phyloP scores from a whole-genome alignment of 2,797 vertebrate genomes.

The Gobio occitaniae region DNA sequence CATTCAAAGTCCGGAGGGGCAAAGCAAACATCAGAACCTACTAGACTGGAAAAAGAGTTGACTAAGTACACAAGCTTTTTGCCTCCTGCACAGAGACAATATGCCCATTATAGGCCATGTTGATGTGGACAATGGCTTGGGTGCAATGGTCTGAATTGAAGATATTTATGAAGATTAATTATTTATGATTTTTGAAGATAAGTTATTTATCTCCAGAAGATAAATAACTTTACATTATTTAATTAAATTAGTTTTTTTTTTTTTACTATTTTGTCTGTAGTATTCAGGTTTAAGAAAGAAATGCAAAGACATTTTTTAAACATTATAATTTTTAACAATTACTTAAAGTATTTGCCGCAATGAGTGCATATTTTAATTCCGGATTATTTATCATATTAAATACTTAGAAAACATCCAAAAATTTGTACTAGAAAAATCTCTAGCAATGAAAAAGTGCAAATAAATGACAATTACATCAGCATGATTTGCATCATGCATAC shows the following conservation, averaged over 20 bases:
- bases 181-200: not conserved
- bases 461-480: not conserved
- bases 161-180: not conserved
- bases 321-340: not conserved
- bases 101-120: slow-evolving; percentile 62
- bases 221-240: not conserved
- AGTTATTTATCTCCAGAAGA: slow-evolving; percentile 31
- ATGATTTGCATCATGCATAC: not conserved
- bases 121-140: slow-evolving; percentile 55
- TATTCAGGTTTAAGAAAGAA: not conserved
- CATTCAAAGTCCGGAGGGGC: slow-evolving; percentile 68
- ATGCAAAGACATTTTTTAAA: not conserved
- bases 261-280: not conserved
- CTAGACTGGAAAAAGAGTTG: slow-evolving; percentile 81
- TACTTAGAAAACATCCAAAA: not conserved
- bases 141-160: slow-evolving; percentile 13
- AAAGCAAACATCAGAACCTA: slow-evolving; percentile 80
- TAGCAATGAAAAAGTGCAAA: not conserved
- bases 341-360: not conserved
- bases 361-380: not conserved
- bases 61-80: slow-evolving; percentile 78
- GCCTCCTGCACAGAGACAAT: slow-evolving; percentile 69
- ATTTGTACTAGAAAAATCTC: not conserved
- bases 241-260: not conserved
- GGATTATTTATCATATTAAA: not conserved